phyloP scores from a whole-genome alignment of 2,888 invertebrate genomes.

The Philereme vetulata region DNA sequence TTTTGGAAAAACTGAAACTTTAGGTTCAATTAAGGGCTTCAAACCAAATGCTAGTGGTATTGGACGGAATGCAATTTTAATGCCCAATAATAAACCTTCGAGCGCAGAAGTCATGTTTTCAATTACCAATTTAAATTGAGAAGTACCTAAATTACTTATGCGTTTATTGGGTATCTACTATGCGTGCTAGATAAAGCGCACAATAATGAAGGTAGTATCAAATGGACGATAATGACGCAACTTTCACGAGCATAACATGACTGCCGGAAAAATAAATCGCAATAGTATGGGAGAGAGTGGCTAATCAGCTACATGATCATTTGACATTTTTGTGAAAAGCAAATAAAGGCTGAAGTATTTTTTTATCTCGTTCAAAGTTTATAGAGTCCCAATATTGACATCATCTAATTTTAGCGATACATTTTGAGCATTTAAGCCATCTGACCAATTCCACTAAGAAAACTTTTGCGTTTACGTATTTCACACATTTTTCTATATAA shows the following conservation, averaged over 20 bases:
- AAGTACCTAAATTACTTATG: slow-evolving; percentile 15
- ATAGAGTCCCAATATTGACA: no score
- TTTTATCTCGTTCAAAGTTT: no score
- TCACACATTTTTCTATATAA: no score
- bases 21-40: no score
- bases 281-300: slow-evolving; percentile 14
- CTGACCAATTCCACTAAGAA: no score
- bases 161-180: slow-evolving; percentile 13
- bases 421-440: no score
- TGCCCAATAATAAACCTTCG: slow-evolving; percentile 4
- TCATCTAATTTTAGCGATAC: no score
- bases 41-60: no score
- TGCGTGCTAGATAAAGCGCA: slow-evolving; percentile 38
- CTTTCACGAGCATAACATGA: slow-evolving; percentile 69
- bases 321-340: no score
- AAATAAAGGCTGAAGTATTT: no score
- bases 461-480: no score
- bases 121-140: slow-evolving; percentile 16
- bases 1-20: no score
- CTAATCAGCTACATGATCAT: background rate
- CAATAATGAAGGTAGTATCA: slow-evolving; percentile 34
- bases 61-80: background rate
- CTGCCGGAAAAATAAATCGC: slow-evolving; percentile 68
- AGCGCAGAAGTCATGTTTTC: slow-evolving; percentile 16
- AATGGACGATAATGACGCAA: slow-evolving; percentile 64